Evolutionary conservation across 1,140 invertebrate genomes (phyloP), one percentile per base, ranked within the genome.

Genomic region (Lepidotrigona ventralis): DNA sequence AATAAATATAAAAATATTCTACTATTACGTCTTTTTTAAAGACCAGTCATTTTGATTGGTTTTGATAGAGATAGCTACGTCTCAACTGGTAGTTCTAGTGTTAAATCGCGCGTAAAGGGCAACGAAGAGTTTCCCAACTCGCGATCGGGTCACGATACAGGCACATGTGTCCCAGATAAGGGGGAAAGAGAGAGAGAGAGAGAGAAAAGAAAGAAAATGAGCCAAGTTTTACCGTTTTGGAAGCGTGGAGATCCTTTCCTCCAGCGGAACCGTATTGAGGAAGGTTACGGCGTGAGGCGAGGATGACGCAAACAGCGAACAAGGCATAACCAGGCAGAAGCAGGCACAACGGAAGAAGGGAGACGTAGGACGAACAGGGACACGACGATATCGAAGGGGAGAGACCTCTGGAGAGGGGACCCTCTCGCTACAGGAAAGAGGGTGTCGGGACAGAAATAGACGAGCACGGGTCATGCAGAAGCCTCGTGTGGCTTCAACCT

Each of bases 381-480:
- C 39, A 66, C 39, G 86, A 71, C 58, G 84, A 85, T 84, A 76
- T 74, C 87, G 74, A 66, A 81, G 60, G 72, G 89, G 82, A n/a
- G 74, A 71, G n/a, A 39, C 33, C 26, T 15, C 64, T 19, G 51
- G 70, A 77, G 74, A 79, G 75, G 79, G 66, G 56, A 79, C 78
- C 71, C 86, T 79, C 4, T 71, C 39, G 71, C 73, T 69, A 88
- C 89, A 90, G 89, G 89, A 90, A 90, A 90, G 89, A 90, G 90
- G 90, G 90, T 90, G 90, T 89, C 89, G 89, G 72, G 89, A 90
- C 90, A 87, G 83, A 90, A 90, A 90, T 90, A 90, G 88, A 88
- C 86, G 71, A 68, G 75, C 54, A 79, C 58, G 39, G 83, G 82
- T 88, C 85, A 85, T 84, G 82, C 75, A 73, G 78, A 79, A 81